Percentiles rank a stretch among this genome's conserved stretches.
Conservation (phyloP, 2,113 vertebrate genomes). For the Hassar affinis region DNA sequence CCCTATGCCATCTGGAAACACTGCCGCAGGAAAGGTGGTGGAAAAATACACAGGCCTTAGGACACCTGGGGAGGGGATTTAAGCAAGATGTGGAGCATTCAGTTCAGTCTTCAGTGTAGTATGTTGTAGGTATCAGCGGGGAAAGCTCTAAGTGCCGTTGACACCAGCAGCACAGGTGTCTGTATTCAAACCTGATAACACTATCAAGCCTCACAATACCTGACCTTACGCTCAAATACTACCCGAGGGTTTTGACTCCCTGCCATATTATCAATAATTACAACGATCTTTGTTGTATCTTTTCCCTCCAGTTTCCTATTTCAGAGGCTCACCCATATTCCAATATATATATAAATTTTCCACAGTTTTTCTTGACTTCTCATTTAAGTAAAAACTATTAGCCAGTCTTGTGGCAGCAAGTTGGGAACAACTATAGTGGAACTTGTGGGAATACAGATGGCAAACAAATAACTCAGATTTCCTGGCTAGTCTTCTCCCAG, state of each 20-base stretch:
- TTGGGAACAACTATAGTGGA: not conserved
- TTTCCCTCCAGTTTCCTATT: conserved; percentile 40
- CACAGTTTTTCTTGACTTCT: not conserved
- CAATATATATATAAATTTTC: not conserved
- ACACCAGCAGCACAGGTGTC: conserved; percentile 68
- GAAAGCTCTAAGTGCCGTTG: conserved; percentile 69
- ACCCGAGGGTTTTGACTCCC: conserved; percentile 73
- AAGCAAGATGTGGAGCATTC: conserved; percentile 64
- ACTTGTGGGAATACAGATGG: not conserved
- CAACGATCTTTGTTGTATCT: conserved; percentile 70
- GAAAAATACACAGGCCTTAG: conserved; percentile 43
- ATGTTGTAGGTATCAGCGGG: conserved; percentile 66
- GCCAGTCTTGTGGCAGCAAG: not conserved
- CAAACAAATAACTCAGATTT: not conserved
- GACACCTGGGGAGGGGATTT: conserved; percentile 76
- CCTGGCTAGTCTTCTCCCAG: not conserved
- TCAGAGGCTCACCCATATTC: not conserved
- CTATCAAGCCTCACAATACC: conserved; percentile 71
- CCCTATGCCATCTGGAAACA: conserved; percentile 42
- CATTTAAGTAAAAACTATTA: not conserved
- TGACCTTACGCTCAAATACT: conserved; percentile 71
- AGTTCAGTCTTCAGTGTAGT: conserved; percentile 57
- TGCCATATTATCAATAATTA: conserved; percentile 79
- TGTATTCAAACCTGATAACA: conserved; percentile 79
- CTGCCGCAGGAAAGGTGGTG: conserved; percentile 29